Percentiles rank a stretch among this genome's conserved stretches.
Conservation (phyloP, 2,888 invertebrate genomes). For the Drosophila paranaensis region DNA sequence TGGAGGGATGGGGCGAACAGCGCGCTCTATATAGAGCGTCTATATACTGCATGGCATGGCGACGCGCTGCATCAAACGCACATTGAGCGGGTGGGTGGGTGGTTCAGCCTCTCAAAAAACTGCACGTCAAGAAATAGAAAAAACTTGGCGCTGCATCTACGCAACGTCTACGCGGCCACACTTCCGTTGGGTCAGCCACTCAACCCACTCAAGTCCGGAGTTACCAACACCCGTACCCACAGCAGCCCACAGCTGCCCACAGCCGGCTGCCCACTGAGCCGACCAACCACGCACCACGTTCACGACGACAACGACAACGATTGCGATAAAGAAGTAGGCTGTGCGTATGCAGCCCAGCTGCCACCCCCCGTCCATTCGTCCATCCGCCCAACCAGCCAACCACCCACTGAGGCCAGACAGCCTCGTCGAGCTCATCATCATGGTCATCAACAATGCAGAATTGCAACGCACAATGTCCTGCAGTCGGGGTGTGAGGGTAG, state of each 20-base stretch:
- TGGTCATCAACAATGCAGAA: constrained; percentile 35
- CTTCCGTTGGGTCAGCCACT: constrained; percentile 50
- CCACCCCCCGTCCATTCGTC: not conserved
- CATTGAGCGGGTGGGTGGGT: constrained; percentile 16
- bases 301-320: constrained; percentile 30
- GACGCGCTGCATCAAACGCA: constrained; percentile 52
- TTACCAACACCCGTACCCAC: constrained; percentile 7
- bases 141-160: constrained; percentile 72
- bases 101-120: constrained; percentile 19
- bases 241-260: constrained; percentile 16
- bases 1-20: constrained; percentile 10
- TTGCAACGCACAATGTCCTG: constrained; percentile 53
- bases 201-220: constrained; percentile 12
- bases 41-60: constrained; percentile 51
- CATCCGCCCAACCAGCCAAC: constrained; percentile 2
- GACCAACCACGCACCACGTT: constrained; percentile 70
- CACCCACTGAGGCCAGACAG: constrained; percentile 34
- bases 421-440: constrained; percentile 34
- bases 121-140: constrained; percentile 72
- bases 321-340: constrained; percentile 49
- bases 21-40: constrained; percentile 40
- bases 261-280: constrained; percentile 34
- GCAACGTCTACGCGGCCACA: constrained; percentile 77
- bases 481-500: constrained; percentile 21
- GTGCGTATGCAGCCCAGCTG: constrained; percentile 24